A percentile compares a stretch with the other conserved stretches of the same genome.
phyloP scores from a whole-genome alignment of 2,888 invertebrate species.

The Prosopocoilus inquinatus region DNA sequence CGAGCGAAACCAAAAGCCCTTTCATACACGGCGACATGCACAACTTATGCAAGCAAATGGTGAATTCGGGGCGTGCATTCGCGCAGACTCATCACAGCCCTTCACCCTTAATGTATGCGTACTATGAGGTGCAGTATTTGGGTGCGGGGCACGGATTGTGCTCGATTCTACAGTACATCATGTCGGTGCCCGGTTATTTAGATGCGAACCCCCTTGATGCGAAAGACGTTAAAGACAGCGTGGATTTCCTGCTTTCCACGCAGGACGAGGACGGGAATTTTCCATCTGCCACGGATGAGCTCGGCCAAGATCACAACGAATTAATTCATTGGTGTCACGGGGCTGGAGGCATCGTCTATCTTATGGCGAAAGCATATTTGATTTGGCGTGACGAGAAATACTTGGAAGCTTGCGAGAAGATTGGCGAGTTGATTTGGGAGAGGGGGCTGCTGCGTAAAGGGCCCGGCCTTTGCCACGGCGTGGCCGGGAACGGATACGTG shows the following conservation, averaged over 20 bases:
- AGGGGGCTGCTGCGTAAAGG: conserved; percentile 83
- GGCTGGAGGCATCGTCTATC: conserved; percentile 76
- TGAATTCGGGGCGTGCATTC: conserved; percentile 72
- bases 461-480: conserved; percentile 87
- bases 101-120: conserved; percentile 76
- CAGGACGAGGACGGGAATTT: conserved; percentile 65
- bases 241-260: conserved; percentile 65
- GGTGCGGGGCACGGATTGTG: conserved; percentile 71
- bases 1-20: conserved; percentile 54
- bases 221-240: conserved; percentile 59
- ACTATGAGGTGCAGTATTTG: conserved; percentile 71
- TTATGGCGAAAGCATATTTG: conserved; percentile 78
- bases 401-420: conserved; percentile 63
- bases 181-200: conserved; percentile 61
- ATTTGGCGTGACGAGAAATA: conserved; percentile 73
- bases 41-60: conserved; percentile 66
- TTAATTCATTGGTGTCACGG: conserved; percentile 92
- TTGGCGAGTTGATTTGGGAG: conserved; percentile 78
- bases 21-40: conserved; percentile 55
- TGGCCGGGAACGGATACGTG: conserved; percentile 80
- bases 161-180: conserved; percentile 64
- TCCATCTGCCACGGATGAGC: conserved; percentile 66
- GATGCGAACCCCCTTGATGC: conserved; percentile 55
- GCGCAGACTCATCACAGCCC: conserved; percentile 57
- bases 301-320: conserved; percentile 59